Base-by-base conservation (phyloP, 2,113 vertebrate species). In the Tyto alba region DNA sequence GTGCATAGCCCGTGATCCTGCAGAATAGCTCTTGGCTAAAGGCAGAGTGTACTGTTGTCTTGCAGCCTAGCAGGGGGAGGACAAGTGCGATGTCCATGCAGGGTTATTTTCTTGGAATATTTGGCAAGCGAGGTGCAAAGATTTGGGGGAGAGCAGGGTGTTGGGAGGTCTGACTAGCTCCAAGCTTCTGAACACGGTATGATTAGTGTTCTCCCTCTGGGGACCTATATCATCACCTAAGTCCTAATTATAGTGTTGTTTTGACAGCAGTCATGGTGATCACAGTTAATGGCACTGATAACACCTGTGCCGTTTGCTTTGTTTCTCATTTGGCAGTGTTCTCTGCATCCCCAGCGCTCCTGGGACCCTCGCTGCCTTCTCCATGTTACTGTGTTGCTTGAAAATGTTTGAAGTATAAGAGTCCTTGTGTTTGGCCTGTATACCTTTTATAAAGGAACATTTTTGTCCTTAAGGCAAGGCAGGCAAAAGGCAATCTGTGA, bases 1-100 rank as follows among this genome's bases (percentile, higher is more conserved):
- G 56, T 4, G 17, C 14, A 0, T 6, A 16, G n/a, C n/a, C 40
- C 11, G 0, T 9, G 56, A 13, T 26, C 78, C 50, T 38, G 48
- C 56, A 34, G 43, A n/a, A 5, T 0, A 29, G 34, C 60, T 41
- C 78, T 5, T 52, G 73, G 41, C 78, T 48, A 6, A 34, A 57
- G 52, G 22, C 22, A 13, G 15, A 4, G 32, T 74, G 55, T 4
- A 2, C 29, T 27, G 40, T 4, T 40, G 21, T 52, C 52, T 43
- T 50, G 29, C 50, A 72, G 36, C 25, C 34, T 50, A 11, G 34
- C 64, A 62, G 16, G 15, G 40, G 10, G 27, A 43, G 41, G 32
- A 50, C 7, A 12, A 52, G 21, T 3, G 38, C 48, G 26, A 4
- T 43, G 10, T 50, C 63, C 38, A 6, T 52, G 36, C 45, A 22